A percentile compares a stretch with the other conserved stretches of the same genome.
Conservation (phyloP, 2,797 vertebrate species). For the Chromobotia macracanthus region DNA sequence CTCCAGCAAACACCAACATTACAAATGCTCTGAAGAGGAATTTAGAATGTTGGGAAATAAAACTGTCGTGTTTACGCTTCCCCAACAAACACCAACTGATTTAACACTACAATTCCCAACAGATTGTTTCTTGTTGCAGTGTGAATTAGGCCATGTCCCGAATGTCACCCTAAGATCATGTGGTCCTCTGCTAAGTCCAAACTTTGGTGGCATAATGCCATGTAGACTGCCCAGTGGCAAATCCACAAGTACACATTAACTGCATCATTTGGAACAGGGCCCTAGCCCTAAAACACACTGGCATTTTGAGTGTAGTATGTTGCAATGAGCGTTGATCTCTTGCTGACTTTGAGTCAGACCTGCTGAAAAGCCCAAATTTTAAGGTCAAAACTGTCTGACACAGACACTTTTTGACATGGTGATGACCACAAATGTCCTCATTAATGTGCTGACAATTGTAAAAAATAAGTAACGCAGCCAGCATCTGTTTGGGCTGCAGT, state of each 20-base stretch:
- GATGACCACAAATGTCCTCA: conserved; percentile 47
- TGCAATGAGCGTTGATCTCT: conserved; percentile 30
- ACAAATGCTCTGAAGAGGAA: neutral
- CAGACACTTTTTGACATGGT: conserved; percentile 47
- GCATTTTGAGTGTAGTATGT: neutral
- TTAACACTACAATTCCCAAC: too few species aligned
- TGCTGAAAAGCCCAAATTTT: conserved; percentile 29
- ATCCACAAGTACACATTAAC: too few species aligned
- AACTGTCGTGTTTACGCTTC: neutral
- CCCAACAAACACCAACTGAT: neutral
- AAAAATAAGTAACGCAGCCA: conserved; percentile 63
- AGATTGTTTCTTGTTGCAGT: too few species aligned
- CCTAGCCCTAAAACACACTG: neutral
- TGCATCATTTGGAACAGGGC: neutral
- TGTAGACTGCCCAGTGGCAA: neutral
- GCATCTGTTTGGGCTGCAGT: conserved; percentile 56
- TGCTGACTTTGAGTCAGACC: conserved; percentile 25
- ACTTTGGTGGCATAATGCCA: too few species aligned
- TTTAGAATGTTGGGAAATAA: neutral
- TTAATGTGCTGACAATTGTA: conserved; percentile 63
- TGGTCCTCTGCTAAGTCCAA: too few species aligned
- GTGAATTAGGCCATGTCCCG: neutral
- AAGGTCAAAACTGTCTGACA: conserved; percentile 52
- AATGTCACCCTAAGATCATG: neutral
- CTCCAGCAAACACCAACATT: neutral